Conservation (phyloP, 1,140 invertebrate genomes). For the Gonatopus flavifemur region DNA sequence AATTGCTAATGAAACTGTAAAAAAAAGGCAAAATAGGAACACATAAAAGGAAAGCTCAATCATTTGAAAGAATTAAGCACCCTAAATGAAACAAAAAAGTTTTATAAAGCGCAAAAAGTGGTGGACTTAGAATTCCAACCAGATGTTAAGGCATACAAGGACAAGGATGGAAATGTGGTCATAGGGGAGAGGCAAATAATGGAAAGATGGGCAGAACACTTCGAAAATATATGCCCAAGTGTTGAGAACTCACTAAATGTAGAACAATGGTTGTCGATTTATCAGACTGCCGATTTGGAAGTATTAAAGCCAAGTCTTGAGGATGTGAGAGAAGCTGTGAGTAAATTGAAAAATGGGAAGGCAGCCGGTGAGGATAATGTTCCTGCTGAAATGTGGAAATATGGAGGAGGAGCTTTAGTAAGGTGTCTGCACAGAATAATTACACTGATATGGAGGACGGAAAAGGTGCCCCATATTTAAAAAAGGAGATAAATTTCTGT, state of each 20-base stretch:
- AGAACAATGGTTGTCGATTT: not conserved
- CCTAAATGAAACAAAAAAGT: no score
- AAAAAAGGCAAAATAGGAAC: not conserved
- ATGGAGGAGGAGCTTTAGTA: not conserved
- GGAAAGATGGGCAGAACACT: not conserved
- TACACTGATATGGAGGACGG: not conserved
- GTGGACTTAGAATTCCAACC: no score
- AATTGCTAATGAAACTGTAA: not conserved
- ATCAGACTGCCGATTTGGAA: not conserved
- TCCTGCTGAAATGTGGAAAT: slow-evolving; percentile 13
- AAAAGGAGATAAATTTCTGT: no score
- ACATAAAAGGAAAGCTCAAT: not conserved
- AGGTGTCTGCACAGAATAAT: not conserved
- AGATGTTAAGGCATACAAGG: no score
- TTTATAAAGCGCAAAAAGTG: no score
- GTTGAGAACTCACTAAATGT: not conserved
- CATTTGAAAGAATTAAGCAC: no score
- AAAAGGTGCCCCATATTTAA: not conserved
- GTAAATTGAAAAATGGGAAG: slow-evolving; percentile 10
- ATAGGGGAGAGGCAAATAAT: slow-evolving; percentile 1
- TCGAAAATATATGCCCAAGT: slow-evolving; percentile 6
- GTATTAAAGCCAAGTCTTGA: not conserved
- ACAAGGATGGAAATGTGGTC: no score
- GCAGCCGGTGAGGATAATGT: slow-evolving; percentile 6
- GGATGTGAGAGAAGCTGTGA: not conserved